These are phyloP conservation scores for Drosophila ogumai DNA, from an alignment of 1,140 invertebrate genomes.

Conservation along the genomic window DNA sequence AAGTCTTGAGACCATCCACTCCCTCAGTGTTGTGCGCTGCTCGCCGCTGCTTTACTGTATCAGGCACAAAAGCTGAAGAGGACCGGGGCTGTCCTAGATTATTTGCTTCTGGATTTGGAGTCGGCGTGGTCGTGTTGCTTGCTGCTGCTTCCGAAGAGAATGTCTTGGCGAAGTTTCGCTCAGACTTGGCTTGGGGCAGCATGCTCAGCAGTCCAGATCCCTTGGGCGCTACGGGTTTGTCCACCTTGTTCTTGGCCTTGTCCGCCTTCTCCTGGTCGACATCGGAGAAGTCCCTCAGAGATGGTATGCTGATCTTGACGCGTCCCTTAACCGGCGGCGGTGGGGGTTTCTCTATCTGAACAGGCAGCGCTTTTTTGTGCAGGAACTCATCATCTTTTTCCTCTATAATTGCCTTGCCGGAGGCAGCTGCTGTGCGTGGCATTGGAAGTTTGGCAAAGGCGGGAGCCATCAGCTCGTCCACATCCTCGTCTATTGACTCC, in stretches of 20 bases:
- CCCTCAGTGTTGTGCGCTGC: conserved; percentile 76
- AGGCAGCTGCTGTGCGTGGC: conserved; percentile 30
- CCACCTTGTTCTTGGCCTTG: conserved; percentile 66
- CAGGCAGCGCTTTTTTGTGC: conserved; percentile 85
- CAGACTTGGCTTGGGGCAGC: conserved; percentile 86
- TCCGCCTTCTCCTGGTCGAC: conserved; percentile 83
- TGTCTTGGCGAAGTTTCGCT: conserved; percentile 70
- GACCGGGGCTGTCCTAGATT: background rate
- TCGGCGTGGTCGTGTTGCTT: background rate
- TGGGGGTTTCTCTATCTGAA: conserved; percentile 60
- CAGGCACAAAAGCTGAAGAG: conserved; percentile 68
- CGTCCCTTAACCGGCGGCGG: conserved; percentile 60
- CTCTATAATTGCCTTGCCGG: conserved; percentile 55
- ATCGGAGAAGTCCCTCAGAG: conserved; percentile 86
- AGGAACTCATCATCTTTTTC: conserved; percentile 87
- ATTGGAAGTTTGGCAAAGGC: conserved; percentile 71
- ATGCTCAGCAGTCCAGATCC: conserved; percentile 86
- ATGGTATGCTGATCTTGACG: conserved; percentile 84
- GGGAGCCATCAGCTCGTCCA: conserved; percentile 45
- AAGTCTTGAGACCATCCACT: conserved; percentile 55
- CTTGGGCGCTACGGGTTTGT: conserved; percentile 59
- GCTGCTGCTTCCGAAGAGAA: conserved; percentile 12
- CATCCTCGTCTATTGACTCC: conserved; percentile 12
- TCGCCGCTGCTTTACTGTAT: conserved; percentile 70
- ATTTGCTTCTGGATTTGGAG: background rate